Conservation (phyloP, 2,797 vertebrate genomes). For the Gymnocypris eckloni region DNA sequence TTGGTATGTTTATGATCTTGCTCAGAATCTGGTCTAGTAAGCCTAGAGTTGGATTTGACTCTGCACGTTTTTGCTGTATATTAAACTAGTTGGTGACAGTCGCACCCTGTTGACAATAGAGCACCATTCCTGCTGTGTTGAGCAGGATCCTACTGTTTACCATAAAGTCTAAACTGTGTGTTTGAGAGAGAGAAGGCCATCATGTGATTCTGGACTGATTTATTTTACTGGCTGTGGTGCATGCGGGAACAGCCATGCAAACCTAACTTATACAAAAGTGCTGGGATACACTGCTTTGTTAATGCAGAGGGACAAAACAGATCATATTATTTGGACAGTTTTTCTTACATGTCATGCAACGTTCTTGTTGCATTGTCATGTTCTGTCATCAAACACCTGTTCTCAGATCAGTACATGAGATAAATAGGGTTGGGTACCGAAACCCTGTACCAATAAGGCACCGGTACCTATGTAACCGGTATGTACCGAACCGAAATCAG, state of each 20-base stretch:
- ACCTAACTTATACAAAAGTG: neutral
- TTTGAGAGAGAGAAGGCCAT: conserved; percentile 28
- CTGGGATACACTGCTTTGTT: neutral
- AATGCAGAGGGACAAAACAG: neutral
- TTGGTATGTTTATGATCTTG: neutral
- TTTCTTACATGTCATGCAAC: neutral
- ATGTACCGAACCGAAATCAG: too few species aligned
- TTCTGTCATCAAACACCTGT: neutral
- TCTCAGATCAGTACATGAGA: neutral
- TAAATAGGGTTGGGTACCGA: neutral
- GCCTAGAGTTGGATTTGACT: neutral
- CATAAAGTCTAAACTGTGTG: conserved; percentile 62
- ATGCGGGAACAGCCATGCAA: neutral
- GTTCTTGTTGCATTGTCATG: neutral
- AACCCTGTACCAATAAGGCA: too few species aligned
- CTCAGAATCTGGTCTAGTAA: neutral
- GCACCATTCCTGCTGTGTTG: conserved; percentile 67
- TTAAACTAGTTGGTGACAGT: conserved; percentile 6
- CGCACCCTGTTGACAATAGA: conserved; percentile 58
- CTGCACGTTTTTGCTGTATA: neutral
- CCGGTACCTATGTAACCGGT: too few species aligned
- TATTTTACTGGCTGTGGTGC: conserved; percentile 43
- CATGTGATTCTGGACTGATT: conserved; percentile 44
- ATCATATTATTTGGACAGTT: neutral
- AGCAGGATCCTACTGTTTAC: conserved; percentile 69